phyloP scores from a whole-genome alignment of 2,888 invertebrate genomes.

The Xanthostigma xanthostigma region DNA sequence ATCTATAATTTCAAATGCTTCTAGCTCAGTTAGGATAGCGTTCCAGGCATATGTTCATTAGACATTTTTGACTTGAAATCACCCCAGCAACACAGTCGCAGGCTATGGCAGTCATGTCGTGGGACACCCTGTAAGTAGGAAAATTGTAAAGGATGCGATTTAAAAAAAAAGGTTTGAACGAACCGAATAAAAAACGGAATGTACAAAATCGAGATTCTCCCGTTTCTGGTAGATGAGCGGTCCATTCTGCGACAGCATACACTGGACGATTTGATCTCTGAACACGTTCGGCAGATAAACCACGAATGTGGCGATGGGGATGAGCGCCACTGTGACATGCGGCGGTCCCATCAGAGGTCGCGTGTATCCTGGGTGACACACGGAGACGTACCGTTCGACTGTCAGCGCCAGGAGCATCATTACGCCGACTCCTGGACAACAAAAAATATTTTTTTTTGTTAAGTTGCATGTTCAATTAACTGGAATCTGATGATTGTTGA shows the following conservation, averaged over 20 bases:
- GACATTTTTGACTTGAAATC: too few relatives aligned
- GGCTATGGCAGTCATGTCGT: too few relatives aligned
- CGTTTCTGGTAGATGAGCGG: conserved; percentile 39
- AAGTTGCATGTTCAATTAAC: too few relatives aligned
- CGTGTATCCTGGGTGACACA: conserved; percentile 55
- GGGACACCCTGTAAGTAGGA: too few relatives aligned
- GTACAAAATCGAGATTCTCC: conserved; percentile 34
- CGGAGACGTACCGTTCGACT: conserved; percentile 57
- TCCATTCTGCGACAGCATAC: conserved; percentile 33
- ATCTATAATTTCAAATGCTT: too few relatives aligned
- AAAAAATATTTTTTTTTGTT: too few relatives aligned
- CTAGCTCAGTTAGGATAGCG: too few relatives aligned
- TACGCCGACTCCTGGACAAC: conserved; percentile 46
- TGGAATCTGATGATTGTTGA: too few relatives aligned
- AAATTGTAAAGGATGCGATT: too few relatives aligned
- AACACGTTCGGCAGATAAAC: conserved; percentile 55
- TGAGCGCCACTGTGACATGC: conserved; percentile 42
- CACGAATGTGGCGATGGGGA: conserved; percentile 46
- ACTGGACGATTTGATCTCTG: conserved; percentile 41
- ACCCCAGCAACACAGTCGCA: too few relatives aligned
- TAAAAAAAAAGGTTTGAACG: conserved; percentile 7
- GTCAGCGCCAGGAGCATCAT: conserved; percentile 62
- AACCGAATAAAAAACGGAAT: conserved; percentile 37
- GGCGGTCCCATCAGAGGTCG: conserved; percentile 50
- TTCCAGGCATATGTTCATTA: too few relatives aligned